phyloP scores from a whole-genome alignment of 2,797 vertebrate genomes.

The Hozukius guyotensis region DNA sequence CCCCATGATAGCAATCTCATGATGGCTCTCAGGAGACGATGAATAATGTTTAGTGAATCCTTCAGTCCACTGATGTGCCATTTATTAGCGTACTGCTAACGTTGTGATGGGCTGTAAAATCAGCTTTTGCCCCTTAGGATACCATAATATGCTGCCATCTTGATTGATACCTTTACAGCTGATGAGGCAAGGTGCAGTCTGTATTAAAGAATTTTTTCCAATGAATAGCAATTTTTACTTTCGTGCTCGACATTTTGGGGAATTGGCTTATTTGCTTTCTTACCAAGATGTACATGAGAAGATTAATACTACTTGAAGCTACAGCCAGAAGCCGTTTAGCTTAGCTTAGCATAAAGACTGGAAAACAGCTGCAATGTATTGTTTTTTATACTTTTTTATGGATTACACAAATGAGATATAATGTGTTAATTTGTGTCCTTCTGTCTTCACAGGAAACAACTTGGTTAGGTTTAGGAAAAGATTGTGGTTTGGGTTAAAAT shows the following conservation, averaged over 20 bases:
- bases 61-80: constrained; percentile 30
- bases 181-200: not conserved
- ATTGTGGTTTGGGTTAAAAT: too few relatives aligned
- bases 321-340: not conserved
- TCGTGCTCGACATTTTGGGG: not conserved
- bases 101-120: constrained; percentile 34
- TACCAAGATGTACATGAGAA: not conserved
- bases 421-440: not conserved
- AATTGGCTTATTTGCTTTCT: not conserved
- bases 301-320: not conserved
- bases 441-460: too few relatives aligned
- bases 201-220: not conserved
- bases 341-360: not conserved
- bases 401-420: not conserved
- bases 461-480: too few relatives aligned
- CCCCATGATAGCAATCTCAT: constrained; percentile 31
- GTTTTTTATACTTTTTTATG: not conserved
- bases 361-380: not conserved
- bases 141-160: not conserved
- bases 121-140: not conserved
- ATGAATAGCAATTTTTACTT: not conserved
- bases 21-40: constrained; percentile 57
- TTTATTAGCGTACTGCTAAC: constrained; percentile 40
- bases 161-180: constrained; percentile 1
- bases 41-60: constrained; percentile 54